Evolutionary conservation across 2,113 vertebrate species (phyloP).

Genomic region (Chiloscyllium plagiosum): DNA sequence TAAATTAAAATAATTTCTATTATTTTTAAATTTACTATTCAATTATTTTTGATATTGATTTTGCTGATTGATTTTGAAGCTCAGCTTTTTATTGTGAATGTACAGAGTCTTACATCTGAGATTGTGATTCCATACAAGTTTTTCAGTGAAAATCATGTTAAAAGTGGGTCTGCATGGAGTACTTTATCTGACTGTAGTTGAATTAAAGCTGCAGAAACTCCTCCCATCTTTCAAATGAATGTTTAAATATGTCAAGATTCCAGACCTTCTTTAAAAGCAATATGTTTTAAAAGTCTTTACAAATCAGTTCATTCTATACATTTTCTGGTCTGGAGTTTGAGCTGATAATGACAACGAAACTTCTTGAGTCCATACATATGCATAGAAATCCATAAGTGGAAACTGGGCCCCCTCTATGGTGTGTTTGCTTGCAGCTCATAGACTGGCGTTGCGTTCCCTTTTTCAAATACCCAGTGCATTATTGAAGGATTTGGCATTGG

Average conservation of each 20-base stretch:
- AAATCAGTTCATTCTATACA: neutral
- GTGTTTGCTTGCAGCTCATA: too few species aligned
- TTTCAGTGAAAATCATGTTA: neutral
- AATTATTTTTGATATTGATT: neutral
- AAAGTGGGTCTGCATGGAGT: neutral
- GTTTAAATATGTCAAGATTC: neutral
- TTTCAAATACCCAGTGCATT: too few species aligned
- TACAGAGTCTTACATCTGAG: neutral
- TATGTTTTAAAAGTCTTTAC: neutral
- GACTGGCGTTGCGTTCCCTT: too few species aligned
- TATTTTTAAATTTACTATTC: neutral
- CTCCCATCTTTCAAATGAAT: neutral
- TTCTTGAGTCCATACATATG: neutral
- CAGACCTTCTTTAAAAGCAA: neutral
- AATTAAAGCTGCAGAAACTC: neutral
- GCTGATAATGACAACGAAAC: neutral
- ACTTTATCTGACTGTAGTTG: neutral
- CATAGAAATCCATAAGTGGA: neutral
- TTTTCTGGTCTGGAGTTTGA: neutral
- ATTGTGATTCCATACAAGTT: neutral
- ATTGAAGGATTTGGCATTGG: too few species aligned
- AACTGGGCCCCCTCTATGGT: too few species aligned
- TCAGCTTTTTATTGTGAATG: neutral
- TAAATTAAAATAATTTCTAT: neutral
- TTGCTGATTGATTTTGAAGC: neutral